Evolutionary conservation across 2,888 invertebrate species (phyloP).

Genomic region (Criorhina ranunculi): DNA sequence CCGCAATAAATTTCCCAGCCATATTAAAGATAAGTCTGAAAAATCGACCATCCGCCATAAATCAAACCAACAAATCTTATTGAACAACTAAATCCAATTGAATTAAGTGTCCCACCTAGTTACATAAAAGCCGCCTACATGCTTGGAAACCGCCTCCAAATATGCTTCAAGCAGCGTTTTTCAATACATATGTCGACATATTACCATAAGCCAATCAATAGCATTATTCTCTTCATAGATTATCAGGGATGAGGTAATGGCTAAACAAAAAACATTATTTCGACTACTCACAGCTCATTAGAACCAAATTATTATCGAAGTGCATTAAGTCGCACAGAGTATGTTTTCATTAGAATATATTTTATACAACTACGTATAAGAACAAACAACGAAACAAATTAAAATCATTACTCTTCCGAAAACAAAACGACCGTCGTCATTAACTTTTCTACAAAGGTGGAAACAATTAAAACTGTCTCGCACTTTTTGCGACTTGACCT

Average conservation of each 20-base stretch:
- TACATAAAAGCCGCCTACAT: not conserved
- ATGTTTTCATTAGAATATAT: conserved; percentile 7
- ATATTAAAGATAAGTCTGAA: not conserved
- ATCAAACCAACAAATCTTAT: conserved; percentile 5
- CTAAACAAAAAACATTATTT: not conserved
- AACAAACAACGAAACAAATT: conserved; percentile 1
- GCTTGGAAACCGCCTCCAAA: not conserved
- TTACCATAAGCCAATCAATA: not conserved
- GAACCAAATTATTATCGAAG: not conserved
- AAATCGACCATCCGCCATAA: conserved; percentile 17
- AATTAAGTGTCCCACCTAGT: conserved; percentile 1
- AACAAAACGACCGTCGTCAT: not conserved
- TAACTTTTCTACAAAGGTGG: conserved; percentile 30
- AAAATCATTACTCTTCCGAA: conserved; percentile 2
- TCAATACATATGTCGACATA: not conserved
- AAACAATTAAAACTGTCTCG: conserved; percentile 37
- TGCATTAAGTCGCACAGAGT: not conserved
- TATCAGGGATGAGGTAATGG: not conserved
- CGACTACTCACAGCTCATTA: not conserved
- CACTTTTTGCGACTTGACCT: conserved; percentile 29
- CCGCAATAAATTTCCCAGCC: conserved; percentile 3
- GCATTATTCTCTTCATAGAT: not conserved
- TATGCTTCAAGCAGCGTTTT: conserved; percentile 1
- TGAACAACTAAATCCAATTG: conserved; percentile 16
- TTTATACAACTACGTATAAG: not conserved